Conservation (phyloP, 2,888 invertebrate genomes). For the Leptopilina myrica region DNA sequence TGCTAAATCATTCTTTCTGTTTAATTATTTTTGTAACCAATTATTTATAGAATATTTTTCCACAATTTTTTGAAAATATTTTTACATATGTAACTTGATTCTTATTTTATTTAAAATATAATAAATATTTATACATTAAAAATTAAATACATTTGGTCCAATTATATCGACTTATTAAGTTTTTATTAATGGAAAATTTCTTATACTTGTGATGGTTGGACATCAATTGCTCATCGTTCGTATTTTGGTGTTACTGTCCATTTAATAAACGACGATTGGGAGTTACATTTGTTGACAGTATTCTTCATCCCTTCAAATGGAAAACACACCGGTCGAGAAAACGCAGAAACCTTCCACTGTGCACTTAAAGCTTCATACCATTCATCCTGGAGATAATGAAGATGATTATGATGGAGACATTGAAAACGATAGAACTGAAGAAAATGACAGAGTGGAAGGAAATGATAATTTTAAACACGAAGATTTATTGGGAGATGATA, state of each 20-base stretch:
- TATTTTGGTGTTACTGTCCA: background rate
- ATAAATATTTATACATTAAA: too few species aligned
- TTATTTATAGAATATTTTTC: too few species aligned
- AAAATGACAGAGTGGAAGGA: constrained; percentile 8
- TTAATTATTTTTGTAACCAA: background rate
- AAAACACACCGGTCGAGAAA: constrained; percentile 11
- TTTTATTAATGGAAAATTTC: background rate
- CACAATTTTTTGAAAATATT: too few species aligned
- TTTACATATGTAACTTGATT: too few species aligned
- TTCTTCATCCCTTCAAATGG: constrained; percentile 8
- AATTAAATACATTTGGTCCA: too few species aligned
- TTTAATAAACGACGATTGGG: background rate
- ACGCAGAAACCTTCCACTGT: background rate
- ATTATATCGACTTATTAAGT: too few species aligned
- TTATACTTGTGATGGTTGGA: constrained; percentile 7
- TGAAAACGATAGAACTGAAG: constrained; percentile 1
- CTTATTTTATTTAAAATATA: too few species aligned
- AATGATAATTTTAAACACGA: background rate
- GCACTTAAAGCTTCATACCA: constrained; percentile 5
- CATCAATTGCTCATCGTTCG: background rate
- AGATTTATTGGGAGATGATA: background rate
- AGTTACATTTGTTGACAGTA: background rate
- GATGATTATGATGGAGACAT: constrained; percentile 31
- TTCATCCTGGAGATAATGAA: constrained; percentile 11
- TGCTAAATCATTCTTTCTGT: background rate